Evolutionary conservation across 2,888 invertebrate species (phyloP).

Genomic region (Latrodectus hesperus): DNA sequence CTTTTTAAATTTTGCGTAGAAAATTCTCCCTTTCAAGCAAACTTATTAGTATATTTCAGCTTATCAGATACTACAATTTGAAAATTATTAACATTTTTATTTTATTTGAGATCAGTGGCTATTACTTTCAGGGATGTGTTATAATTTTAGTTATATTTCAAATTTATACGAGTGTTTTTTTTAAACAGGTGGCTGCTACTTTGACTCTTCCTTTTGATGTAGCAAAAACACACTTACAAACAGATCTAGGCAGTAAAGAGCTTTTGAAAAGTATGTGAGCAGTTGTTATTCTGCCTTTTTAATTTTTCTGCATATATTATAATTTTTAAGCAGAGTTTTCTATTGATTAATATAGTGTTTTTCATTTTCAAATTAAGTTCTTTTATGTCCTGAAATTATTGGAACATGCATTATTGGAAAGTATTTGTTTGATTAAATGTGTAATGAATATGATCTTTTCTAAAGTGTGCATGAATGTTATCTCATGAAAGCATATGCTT

Average conservation of each 20-base stretch:
- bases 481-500: no score
- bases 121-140: background rate
- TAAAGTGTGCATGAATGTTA: no score
- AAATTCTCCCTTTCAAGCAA: no score
- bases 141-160: background rate
- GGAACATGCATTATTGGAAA: no score
- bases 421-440: no score
- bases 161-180: background rate
- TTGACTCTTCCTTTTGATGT: constrained; percentile 98
- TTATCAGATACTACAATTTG: no score
- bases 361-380: background rate
- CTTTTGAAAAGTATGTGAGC: constrained; percentile 16
- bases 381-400: no score
- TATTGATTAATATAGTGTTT: background rate
- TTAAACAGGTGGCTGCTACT: constrained; percentile 86
- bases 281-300: background rate
- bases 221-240: constrained; percentile 96
- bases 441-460: no score
- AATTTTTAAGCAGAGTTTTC: background rate
- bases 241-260: constrained; percentile 87
- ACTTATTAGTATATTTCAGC: no score
- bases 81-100: no score
- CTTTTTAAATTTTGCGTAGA: no score
- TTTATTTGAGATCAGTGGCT: no score
- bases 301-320: background rate